Percentiles rank a stretch among this genome's conserved stretches.
Evolutionary conservation across 2,888 invertebrate species (phyloP).

Genomic region (Odontocerum albicorne): DNA sequence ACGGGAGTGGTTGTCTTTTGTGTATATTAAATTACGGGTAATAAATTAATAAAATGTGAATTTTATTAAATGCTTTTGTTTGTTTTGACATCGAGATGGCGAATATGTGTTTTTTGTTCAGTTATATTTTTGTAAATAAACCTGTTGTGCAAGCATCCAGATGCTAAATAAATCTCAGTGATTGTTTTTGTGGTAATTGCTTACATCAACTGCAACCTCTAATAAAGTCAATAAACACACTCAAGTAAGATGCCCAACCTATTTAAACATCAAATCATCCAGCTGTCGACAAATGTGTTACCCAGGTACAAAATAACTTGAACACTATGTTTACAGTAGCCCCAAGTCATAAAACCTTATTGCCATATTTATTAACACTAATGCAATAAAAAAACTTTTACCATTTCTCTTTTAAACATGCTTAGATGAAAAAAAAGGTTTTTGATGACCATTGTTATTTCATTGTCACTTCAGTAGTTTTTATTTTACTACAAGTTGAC

Average conservation of each 20-base stretch:
- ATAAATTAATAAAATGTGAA: constrained; percentile 31
- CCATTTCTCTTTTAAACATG: neutral
- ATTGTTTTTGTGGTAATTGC: constrained; percentile 33
- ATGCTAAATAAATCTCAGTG: constrained; percentile 27
- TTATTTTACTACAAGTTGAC: too few species aligned
- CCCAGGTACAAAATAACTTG: constrained; percentile 30
- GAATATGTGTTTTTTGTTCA: constrained; percentile 7
- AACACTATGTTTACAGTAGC: constrained; percentile 29
- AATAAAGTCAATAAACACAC: constrained; percentile 24
- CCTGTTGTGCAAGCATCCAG: constrained; percentile 8
- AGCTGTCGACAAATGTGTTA: constrained; percentile 21
- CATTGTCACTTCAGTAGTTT: too few species aligned
- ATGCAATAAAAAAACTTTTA: constrained; percentile 23
- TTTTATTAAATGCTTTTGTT: constrained; percentile 16
- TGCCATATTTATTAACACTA: constrained; percentile 28
- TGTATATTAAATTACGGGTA: constrained; percentile 33
- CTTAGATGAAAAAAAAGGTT: neutral
- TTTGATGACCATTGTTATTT: neutral
- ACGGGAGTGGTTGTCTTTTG: constrained; percentile 34
- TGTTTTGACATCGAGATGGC: constrained; percentile 16
- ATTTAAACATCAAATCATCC: constrained; percentile 15
- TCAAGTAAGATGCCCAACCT: constrained; percentile 21
- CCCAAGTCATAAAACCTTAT: constrained; percentile 33
- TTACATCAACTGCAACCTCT: constrained; percentile 25
- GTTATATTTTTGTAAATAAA: constrained; percentile 4